Evolutionary conservation across 2,888 invertebrate species (phyloP), one percentile per base, ranked within the genome.

Genomic region (Marronus borbonicus): DNA sequence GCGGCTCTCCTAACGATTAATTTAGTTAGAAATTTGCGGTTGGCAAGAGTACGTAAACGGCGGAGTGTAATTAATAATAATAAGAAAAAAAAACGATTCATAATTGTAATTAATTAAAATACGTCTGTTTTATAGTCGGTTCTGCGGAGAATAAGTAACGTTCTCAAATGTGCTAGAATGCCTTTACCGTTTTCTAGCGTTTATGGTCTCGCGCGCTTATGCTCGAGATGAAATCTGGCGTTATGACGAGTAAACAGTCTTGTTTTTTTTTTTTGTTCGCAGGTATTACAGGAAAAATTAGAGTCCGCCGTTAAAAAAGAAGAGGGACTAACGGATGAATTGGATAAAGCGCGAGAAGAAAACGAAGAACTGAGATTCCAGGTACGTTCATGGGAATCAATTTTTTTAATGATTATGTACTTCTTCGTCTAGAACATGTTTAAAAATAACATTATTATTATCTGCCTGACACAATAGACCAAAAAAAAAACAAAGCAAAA

Each of bases 281-380:
- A 95, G 95, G 92, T 93, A 87, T 90, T 95, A 84, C 92, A 92
- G 85, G 93, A 94, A 85, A 92, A 93, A 88, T 88, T 96, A 85
- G 93, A 93, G 83, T 92, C 92, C 81, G 92, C 93, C 82, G 90
- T 92, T 80, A 93, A 92, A 85, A 92, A 93, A 83, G 93, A 93
- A 84, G 90, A 92, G 77, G 89, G 90, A 82, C 89, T 96, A 82
- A 85, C 92, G 85, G 90, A 94, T 89, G 90, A 92, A 89, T 86
- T 96, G 84, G 94, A 95, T 85, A 93, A 93, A 84, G 92, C 93
- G 81, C 91, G 92, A 84, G 96, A 96, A 84, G 93, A 94, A 85
- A 94, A 94, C 82, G 95, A 96, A 82, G 95, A 96, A 89, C 91
- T 96, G 85, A 92, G 93, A 86, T 95, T 96, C 89, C 94, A 94